Evolutionary conservation across 1,140 invertebrate species (phyloP).

Genomic region (Cyclargus thomasi): DNA sequence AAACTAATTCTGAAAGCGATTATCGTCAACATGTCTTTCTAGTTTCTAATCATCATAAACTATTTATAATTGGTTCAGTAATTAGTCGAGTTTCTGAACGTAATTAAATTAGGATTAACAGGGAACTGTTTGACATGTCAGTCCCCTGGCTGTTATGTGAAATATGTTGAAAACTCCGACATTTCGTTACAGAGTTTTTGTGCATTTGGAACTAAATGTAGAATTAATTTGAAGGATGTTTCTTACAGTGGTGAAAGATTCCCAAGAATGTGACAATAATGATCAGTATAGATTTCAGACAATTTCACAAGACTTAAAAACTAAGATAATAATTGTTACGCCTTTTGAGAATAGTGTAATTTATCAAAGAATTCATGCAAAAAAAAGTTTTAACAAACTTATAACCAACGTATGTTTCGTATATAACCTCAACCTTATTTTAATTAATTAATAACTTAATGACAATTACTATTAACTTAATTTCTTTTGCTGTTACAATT

Average conservation of each 20-base stretch:
- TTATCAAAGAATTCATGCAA: too few species aligned
- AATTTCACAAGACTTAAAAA: too few species aligned
- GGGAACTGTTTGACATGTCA: not conserved
- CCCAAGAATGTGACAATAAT: not conserved
- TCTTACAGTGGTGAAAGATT: not conserved
- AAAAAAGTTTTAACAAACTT: too few species aligned
- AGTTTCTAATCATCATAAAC: slow-evolving; percentile 10
- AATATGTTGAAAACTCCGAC: not conserved
- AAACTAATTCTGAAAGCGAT: not conserved
- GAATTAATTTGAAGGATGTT: slow-evolving; percentile 3
- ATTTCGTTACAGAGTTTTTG: slow-evolving; percentile 4
- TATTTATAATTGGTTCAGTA: slow-evolving; percentile 6
- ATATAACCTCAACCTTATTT: too few species aligned
- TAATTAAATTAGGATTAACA: slow-evolving; percentile 10
- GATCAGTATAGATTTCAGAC: too few species aligned
- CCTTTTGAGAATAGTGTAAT: too few species aligned
- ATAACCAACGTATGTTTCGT: too few species aligned
- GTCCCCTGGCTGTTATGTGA: not conserved
- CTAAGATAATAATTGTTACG: too few species aligned
- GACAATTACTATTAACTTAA: too few species aligned
- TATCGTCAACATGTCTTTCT: not conserved
- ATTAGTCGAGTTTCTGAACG: slow-evolving; percentile 5
- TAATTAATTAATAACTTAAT: too few species aligned
- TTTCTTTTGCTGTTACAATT: too few species aligned
- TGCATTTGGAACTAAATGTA: not conserved